Base-by-base conservation (phyloP, 1,140 invertebrate genomes). In the Mesaphorura yosii region DNA sequence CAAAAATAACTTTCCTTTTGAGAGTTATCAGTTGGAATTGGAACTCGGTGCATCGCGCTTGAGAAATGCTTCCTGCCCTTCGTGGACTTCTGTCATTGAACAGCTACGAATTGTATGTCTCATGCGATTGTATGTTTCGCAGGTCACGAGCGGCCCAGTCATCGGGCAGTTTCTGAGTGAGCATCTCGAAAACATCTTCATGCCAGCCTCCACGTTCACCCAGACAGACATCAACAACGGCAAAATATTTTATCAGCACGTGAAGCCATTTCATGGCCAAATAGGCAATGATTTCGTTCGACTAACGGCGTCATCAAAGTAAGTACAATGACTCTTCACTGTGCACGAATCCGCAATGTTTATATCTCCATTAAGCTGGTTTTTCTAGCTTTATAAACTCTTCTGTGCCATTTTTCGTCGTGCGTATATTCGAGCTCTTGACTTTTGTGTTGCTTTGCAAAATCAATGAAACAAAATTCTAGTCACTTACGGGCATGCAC, bases 191-290 rank as follows among this genome's bases (percentile, higher is more conserved):
- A 62, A 57, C 44, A 59, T 54, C 17, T 62, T 62, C 40, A 19
- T 29, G 12, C 54, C 57, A 20, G 57, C 57, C 15, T 25, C 34
- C 3, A 38, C 51, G n/a, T 62, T 62, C 41, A 57, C 53, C 5
- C 60, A 62, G 31, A 47, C 60, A 31, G 60, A 62, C 57, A 55
- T 62, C 31, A 62, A 59, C 52, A 62, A 54, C 42, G 60, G 60
- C 20, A 62, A 62, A 48, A 55, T 62, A 29, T 62, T 54, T 55
- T 62, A 59, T 46, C 57, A 62, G 28, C 60, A 62, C 51, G 25
- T 53, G 10, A 58, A 57, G 44, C 40, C 47, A 23, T 54, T 49
- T n/a, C 15, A 50, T 19, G 54, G 51, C 38, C 57, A 58, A 44
- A 53, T 47, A 37, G 55, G 38, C 22, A 59, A 57, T 23, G 60